These are phyloP conservation scores for Trichonephila inaurata DNA, from an alignment of 1,140 invertebrate species.

Conservation along the genomic window DNA sequence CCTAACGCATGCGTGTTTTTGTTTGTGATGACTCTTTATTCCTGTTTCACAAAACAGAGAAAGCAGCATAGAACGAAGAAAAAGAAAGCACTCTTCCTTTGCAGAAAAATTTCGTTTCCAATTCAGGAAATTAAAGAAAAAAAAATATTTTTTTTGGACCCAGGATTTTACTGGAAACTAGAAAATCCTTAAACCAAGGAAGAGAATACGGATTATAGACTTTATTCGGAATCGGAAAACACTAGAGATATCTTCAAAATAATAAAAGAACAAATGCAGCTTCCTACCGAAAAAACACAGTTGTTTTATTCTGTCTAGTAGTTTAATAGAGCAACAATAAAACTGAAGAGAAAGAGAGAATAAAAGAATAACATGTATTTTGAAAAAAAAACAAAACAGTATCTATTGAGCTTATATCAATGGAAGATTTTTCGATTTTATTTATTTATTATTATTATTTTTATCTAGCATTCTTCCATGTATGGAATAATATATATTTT, in stretches of 20 bases:
- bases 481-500: no score
- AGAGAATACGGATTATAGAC: constrained; percentile 5
- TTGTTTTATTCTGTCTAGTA: neutral
- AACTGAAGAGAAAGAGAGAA: neutral
- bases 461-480: no score
- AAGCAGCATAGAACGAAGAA: neutral
- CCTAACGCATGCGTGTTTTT: no score
- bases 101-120: neutral
- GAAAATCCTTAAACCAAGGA: neutral
- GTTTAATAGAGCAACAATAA: neutral
- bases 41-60: neutral
- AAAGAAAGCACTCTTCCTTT: neutral
- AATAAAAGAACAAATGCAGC: neutral
- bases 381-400: neutral
- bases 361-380: neutral
- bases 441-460: no score
- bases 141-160: neutral
- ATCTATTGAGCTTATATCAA: no score
- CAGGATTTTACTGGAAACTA: constrained; percentile 1
- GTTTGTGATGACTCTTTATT: neutral
- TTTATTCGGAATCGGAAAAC: neutral
- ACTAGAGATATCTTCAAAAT: neutral
- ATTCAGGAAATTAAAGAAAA: constrained; percentile 35
- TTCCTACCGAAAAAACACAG: neutral
- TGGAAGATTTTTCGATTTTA: no score